Base-by-base conservation (phyloP, 64 coral and sea anemone species). In the Anthopleura sola region DNA sequence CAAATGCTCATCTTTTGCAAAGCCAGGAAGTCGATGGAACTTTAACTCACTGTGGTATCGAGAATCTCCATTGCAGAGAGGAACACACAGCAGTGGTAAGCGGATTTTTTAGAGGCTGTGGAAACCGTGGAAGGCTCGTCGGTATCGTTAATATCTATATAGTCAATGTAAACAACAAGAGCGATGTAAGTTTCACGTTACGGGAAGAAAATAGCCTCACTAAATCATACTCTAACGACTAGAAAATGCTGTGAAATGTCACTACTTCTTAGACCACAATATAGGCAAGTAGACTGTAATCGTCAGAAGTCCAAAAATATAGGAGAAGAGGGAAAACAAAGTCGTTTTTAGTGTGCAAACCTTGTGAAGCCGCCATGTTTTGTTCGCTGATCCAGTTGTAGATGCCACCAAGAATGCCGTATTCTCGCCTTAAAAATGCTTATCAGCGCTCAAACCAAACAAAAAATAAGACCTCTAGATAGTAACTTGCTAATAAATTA, bases 301-400 rank as follows among this genome's bases (percentile, higher is more conserved):
- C 55, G 55, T 58, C 20, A 58, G 55, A 58, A 58, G 55, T 58
- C 55, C 55, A 58, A 58, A 58, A 16, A 58, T 58, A 14, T 58
- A 58, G 55, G 55, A 58, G 55, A 58, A 58, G 55, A 58, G 55
- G 20, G 55, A 20, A 44, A 78, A 78, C 5, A 78, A 44, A 4
- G 14, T 28, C 5, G 15, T 44, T 78, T 36, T 44, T 36, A 78
- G 26, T 9, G 31, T 44, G 9, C 75, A 75, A 75, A 80, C 86
- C 86, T 88, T 88, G 86, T 18, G 49, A 54, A 66, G 86, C 75
- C 75, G 51, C 75, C 86, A 81, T 87, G 40, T 87, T 88, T 71
- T 88, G 46, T 75, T 75, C 20, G 34, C 62, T 7, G 20, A 9
- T 31, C 16, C 62, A 16, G 62, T 74, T 10, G 13, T 38, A 12